Evolutionary conservation across 2,113 vertebrate species (phyloP), one percentile per base, ranked within the genome.

Genomic region (Onychostoma macrolepis): DNA sequence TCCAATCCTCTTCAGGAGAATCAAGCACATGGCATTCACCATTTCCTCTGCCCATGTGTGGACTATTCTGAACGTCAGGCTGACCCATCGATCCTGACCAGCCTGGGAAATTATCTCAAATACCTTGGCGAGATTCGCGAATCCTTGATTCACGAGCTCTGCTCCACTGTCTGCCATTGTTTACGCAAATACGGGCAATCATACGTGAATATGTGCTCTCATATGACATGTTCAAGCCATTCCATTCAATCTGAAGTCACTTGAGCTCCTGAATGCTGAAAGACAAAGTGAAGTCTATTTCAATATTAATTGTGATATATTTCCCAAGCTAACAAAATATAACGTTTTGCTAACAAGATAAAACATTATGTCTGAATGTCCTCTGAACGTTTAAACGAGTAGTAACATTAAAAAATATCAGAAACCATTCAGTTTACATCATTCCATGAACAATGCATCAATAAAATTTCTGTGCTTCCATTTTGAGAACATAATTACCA

Each of bases 21-120:
- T 91, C 33, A 97, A 95, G 78, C 96, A 94, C 93, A 98, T 93
- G 58, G 93, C 93, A 0, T 92, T 92, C 8, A 98, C 91, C 19
- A 97, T 50, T 2, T 30, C 87, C 0, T 94, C 93, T 36, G 92
- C 90, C 4, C 10, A 90, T 72, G 88, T 88, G 2, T 58, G 8
- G 71, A 91, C 91, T 90, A 96, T 88, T 65, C 93, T 95, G 43
- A 90, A 81, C 33, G 93, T 95, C 53, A 97, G 93, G 61, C 75
- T 90, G 0, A 92, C 3, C 33, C 98, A 93, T 86, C 89, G 94
- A 4, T 96, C 93, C 0, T 6, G 0, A 1, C 94, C 90, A 0
- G 90, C 69, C 0, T 80, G 83, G 0, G 63, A 85, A 0, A 99
- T 91, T 3, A 97, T 28, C 38, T 82, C 77, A 12, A 96, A 94